These are phyloP conservation scores for Sciurus carolinensis DNA, from an alignment of 2,797 vertebrate species.

Conservation along the genomic window DNA sequence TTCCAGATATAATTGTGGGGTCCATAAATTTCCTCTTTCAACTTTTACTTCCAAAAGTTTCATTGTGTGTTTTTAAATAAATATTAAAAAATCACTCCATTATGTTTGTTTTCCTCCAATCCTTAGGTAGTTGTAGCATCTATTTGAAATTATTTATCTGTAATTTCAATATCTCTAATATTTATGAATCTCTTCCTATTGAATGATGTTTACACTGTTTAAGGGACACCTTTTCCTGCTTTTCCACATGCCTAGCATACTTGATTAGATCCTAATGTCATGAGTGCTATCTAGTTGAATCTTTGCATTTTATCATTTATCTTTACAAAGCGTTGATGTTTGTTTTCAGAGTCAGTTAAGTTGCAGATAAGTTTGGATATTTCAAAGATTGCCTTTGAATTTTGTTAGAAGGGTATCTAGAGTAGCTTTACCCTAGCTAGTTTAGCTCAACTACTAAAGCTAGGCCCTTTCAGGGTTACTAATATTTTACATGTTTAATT, in stretches of 20 bases:
- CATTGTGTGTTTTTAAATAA: neutral
- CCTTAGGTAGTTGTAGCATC: neutral
- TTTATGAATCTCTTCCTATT: neutral
- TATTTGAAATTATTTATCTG: neutral
- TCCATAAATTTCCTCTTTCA: neutral
- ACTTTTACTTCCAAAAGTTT: neutral
- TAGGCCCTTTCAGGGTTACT: neutral
- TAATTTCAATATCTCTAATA: constrained; percentile 29
- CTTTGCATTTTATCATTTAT: constrained; percentile 45
- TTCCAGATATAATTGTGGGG: neutral
- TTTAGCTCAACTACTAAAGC: neutral
- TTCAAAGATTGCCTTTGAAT: constrained; percentile 5
- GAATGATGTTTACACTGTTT: neutral
- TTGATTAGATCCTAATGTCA: neutral
- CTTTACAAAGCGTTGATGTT: neutral
- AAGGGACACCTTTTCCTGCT: neutral
- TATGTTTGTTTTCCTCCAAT: constrained; percentile 33
- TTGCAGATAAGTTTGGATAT: neutral
- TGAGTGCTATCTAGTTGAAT: neutral
- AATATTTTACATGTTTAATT: neutral
- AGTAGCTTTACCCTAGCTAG: neutral
- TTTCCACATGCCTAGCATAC: neutral
- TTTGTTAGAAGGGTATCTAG: neutral
- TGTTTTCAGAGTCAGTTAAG: neutral
- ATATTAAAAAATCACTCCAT: neutral